A percentile compares a stretch with the other conserved stretches of the same genome.
Conservation (phyloP, 1,140 invertebrate species). For the Ooceraea biroi region DNA sequence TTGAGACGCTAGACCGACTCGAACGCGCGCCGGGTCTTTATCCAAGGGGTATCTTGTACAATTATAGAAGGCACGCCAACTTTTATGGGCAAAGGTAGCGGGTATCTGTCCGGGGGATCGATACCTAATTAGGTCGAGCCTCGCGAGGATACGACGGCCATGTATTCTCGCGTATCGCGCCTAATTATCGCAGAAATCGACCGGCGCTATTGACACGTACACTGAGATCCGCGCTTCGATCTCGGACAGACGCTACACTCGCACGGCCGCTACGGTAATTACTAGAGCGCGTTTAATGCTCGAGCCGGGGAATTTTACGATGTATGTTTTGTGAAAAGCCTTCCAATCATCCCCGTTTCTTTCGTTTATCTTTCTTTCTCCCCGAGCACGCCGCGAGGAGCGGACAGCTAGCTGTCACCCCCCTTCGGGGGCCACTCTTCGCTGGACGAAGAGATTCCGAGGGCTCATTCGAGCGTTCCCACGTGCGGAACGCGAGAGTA, state of each 20-base stretch:
- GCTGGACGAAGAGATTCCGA: conserved; percentile 3
- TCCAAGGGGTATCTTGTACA: conserved; percentile 66
- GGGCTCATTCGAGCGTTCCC: conserved; percentile 52
- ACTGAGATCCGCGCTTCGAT: conserved; percentile 32
- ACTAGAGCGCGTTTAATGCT: not conserved
- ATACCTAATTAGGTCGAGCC: conserved; percentile 71
- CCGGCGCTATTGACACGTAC: conserved; percentile 66
- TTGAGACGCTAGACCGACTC: conserved; percentile 64
- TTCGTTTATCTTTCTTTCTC: no score
- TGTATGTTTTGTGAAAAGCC: no score
- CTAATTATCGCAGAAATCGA: conserved; percentile 74
- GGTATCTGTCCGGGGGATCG: conserved; percentile 71
- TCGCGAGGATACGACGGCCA: conserved; percentile 53
- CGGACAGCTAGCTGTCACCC: no score
- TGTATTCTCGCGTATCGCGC: conserved; percentile 60
- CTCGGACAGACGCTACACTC: not conserved
- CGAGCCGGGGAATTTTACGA: not conserved
- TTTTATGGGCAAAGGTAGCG: conserved; percentile 61
- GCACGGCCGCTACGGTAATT: not conserved
- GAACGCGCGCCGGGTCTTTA: conserved; percentile 50
- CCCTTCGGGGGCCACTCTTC: no score
- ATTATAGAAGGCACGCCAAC: conserved; percentile 63
- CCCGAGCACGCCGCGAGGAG: no score
- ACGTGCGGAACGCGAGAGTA: conserved; percentile 66
- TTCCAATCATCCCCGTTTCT: no score